Base-by-base conservation (phyloP, 2,113 vertebrate genomes). In the Macquaria australasica region DNA sequence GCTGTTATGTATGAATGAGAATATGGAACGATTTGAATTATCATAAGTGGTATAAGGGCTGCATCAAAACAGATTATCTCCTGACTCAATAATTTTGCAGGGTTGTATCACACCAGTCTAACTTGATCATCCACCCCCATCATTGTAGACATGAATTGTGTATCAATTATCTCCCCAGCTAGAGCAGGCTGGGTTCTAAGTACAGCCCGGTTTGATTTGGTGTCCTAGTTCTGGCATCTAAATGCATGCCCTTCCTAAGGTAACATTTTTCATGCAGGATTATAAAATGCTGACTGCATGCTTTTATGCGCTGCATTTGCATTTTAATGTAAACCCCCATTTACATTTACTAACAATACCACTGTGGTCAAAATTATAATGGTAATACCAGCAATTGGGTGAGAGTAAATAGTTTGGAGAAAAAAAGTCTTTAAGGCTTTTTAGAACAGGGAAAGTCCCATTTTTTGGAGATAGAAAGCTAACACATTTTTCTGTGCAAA, bases 311-410 rank as follows among this genome's bases (percentile, higher is more conserved):
- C 79, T 73, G 23, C 48, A 93, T 94, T 92, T 91, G 90, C 91
- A 92, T 91, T 92, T 93, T 88, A 85, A 91, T 91, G 83, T 88
- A 83, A 89, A 76, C 64, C 67, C 76, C 53, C 58, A 90, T 92
- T 94, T 92, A 88, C 89, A 92, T 93, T 88, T 88, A 80, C 85
- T 91, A 90, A 93, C 90, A 90, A 93, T 88, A 82, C 85, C 25
- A 71, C 76, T 62, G 82, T 88, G 86, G 79, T 87, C 81, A 86
- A 86, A 87, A 88, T 87, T 69, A 82, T 68, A 84, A 86, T 73
- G 66, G 60, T 83, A 87, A 90, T 89, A 66, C 73, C 39, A 85
- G 86, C 67, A 86, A 79, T 77, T 82, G 74, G 48, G 15, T 66
- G 28, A 60, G 77, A 88, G 91, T 87, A 87, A 88, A 84, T 80